Base-by-base conservation (phyloP, 2,113 vertebrate species). In the Anoura caudifer region DNA sequence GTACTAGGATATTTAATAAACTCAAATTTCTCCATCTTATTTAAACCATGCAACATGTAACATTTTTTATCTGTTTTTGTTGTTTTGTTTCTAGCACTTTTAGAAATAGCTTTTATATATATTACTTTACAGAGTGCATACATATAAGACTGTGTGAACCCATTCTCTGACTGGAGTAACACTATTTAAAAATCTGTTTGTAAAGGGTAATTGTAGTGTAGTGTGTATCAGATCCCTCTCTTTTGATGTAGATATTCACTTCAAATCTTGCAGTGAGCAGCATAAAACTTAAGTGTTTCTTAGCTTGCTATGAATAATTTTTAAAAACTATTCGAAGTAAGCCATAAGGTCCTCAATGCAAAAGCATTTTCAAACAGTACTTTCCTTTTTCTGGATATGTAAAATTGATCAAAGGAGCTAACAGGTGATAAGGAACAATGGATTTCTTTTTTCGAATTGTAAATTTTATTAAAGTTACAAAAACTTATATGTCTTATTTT, bases 371-470 rank as follows among this genome's bases (percentile, higher is more conserved):
- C 56, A 80, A 59, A 59, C 2, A 26, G 43, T 65, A 56, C 84
- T 87, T 24, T 36, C 50, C 26, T 95, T 94, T 95, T 72, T 69
- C 50, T 59, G 70, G 43, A 56, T 70, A 50, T 54, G 52, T 73
- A 54, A 72, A 54, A 14, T 94, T 87, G 63, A 52, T 83, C 59
- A 80, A 79, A 83, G 31, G 36, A 36, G 19, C 65, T 81, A 63
- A 82, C 13, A 38, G 28, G 3, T 31, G 20, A 75, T 36, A 43
- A 87, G 28, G n/a, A 90, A 72, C 31, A 81, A 20, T 81, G 33
- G 59, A 22, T 87, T 95, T 83, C 24, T 91, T 93, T 93, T 93
- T 91, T 85, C 56, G 84, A 24, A 52, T 36, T 72, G 6, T 76
- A 84, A 16, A 47, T 90, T 92, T 90, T 90, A 90, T 59, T 61